These are phyloP conservation scores for Glossophaga mutica DNA, from an alignment of 2,797 vertebrate species.

Conservation along the genomic window DNA sequence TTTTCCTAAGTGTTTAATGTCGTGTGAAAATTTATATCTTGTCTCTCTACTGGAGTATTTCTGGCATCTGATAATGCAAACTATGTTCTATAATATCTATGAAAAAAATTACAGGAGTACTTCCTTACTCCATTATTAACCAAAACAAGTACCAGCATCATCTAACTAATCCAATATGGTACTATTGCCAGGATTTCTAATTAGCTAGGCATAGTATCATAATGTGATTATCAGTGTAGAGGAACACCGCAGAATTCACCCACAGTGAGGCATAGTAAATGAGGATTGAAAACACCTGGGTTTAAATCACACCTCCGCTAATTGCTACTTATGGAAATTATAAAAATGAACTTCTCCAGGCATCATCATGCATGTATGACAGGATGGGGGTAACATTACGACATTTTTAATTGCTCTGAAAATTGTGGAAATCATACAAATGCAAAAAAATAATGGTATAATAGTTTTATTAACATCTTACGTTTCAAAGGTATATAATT, in stretches of 20 bases:
- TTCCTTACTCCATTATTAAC: neutral
- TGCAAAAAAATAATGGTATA: neutral
- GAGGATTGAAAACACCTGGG: neutral
- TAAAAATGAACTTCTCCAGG: neutral
- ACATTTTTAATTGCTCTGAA: neutral
- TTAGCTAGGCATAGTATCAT: neutral
- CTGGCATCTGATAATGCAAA: neutral
- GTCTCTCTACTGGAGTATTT: neutral
- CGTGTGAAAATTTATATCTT: neutral
- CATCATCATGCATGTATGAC: neutral
- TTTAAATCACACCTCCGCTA: neutral
- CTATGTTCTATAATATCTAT: neutral
- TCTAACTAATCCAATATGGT: neutral
- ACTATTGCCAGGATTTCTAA: neutral
- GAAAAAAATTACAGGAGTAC: neutral
- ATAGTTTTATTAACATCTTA: neutral
- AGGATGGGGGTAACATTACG: neutral
- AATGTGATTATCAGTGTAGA: neutral
- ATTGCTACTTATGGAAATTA: neutral
- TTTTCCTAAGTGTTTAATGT: neutral
- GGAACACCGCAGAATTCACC: neutral
- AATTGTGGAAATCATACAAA: neutral
- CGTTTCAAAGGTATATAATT: neutral
- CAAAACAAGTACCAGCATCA: neutral
- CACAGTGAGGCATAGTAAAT: neutral